phyloP scores from a whole-genome alignment of 2,797 vertebrate genomes.

The Pseudochromis fuscus region DNA sequence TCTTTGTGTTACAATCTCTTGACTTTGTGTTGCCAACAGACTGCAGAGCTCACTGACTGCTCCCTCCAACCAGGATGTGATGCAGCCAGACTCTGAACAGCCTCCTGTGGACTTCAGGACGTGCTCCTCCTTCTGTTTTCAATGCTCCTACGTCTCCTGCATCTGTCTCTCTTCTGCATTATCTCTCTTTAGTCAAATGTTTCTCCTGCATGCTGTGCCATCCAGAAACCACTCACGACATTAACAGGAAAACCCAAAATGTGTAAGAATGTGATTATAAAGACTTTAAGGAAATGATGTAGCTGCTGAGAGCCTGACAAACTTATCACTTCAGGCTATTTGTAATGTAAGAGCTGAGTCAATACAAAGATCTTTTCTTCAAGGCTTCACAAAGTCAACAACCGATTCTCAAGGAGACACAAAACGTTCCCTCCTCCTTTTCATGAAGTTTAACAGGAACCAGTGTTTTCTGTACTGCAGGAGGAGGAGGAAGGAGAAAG shows the following conservation, averaged over 20 bases:
- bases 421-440: neutral
- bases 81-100: too few species aligned
- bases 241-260: neutral
- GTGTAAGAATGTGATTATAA: neutral
- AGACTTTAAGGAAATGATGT: too few species aligned
- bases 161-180: neutral
- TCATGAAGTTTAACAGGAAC: neutral
- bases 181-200: too few species aligned
- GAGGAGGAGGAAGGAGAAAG: neutral
- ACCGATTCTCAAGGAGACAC: neutral
- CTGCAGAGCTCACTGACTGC: too few species aligned
- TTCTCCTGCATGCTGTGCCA: neutral
- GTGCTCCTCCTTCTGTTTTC: too few species aligned
- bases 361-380: constrained; percentile 27
- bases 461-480: neutral
- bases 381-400: constrained; percentile 27
- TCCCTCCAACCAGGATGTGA: too few species aligned
- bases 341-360: constrained; percentile 17
- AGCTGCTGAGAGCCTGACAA: neutral
- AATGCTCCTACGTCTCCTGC: too few species aligned
- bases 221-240: neutral
- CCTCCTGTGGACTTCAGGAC: too few species aligned
- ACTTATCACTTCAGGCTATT: too few species aligned
- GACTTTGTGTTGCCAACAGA: too few species aligned
- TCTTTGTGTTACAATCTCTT: too few species aligned